Percentiles rank a stretch among this genome's conserved stretches.
Conservation (phyloP, 2,888 invertebrate genomes). For the Lasioglossum malachurum region DNA sequence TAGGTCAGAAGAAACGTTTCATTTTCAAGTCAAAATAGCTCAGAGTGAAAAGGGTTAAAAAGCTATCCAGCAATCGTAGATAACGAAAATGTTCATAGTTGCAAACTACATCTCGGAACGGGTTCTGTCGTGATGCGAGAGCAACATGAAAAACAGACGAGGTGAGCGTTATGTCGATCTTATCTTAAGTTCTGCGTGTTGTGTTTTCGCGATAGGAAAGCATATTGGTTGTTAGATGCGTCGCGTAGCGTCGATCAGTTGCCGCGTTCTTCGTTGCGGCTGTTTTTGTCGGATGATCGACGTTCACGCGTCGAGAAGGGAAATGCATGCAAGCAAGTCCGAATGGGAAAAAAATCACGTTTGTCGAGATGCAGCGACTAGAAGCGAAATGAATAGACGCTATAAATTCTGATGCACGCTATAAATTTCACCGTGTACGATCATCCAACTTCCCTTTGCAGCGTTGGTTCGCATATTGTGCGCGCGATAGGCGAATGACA, state of each 20-base stretch:
- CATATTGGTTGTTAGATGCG: slow-evolving; percentile 28
- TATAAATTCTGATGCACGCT: slow-evolving; percentile 44
- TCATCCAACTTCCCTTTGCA: slow-evolving; percentile 28
- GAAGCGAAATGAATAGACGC: slow-evolving; percentile 27
- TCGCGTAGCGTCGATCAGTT: slow-evolving; percentile 15
- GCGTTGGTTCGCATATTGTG: slow-evolving; percentile 28
- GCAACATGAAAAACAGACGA: not conserved
- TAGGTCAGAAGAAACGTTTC: too few species aligned
- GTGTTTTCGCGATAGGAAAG: slow-evolving; percentile 9
- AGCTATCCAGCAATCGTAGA: not conserved
- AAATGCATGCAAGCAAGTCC: slow-evolving; percentile 24
- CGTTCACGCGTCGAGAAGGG: slow-evolving; percentile 27
- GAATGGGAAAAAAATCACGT: not conserved
- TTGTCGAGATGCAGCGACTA: slow-evolving; percentile 9
- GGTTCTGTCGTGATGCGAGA: not conserved
- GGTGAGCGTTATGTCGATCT: slow-evolving; percentile 2
- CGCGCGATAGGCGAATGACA: slow-evolving; percentile 50
- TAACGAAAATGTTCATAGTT: not conserved
- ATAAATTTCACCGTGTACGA: slow-evolving; percentile 40
- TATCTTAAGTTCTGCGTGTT: slow-evolving; percentile 5
- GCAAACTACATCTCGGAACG: not conserved
- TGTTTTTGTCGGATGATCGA: slow-evolving; percentile 36
- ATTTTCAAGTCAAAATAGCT: too few species aligned
- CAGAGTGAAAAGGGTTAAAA: not conserved
- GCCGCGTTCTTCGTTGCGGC: not conserved